These are phyloP conservation scores for Psephotus haematonotus DNA, from an alignment of 2,113 vertebrate genomes.

Conservation along the genomic window DNA sequence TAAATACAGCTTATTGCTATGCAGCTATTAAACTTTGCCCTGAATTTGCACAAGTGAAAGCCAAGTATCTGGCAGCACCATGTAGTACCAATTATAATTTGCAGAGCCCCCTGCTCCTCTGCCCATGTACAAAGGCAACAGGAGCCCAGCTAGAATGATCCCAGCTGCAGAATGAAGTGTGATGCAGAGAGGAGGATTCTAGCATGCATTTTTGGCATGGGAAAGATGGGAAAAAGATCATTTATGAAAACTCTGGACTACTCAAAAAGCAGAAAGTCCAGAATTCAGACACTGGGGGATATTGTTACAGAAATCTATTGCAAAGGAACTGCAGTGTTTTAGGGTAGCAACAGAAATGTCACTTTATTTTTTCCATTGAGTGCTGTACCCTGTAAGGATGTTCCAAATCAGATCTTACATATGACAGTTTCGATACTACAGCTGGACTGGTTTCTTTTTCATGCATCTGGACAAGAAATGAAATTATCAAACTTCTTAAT, in stretches of 20 bases:
- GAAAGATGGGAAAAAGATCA: neutral
- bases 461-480: neutral
- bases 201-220: neutral
- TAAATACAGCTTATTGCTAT: neutral
- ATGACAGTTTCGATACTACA: neutral
- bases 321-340: neutral
- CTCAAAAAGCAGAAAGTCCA: neutral
- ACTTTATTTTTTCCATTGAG: neutral
- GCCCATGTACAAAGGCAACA: fast-evolving
- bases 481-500: neutral
- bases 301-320: neutral
- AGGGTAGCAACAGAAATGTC: neutral
- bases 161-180: neutral
- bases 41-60: neutral
- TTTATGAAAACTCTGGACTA: neutral
- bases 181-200: neutral
- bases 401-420: neutral
- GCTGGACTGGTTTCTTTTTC: neutral
- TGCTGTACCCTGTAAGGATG: neutral
- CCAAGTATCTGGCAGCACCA: neutral
- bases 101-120: neutral
- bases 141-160: neutral
- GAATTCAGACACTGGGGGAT: neutral
- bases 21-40: neutral
- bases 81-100: neutral